These are phyloP conservation scores for Argyresthia goedartella DNA, from an alignment of 2,888 invertebrate species.

Conservation along the genomic window DNA sequence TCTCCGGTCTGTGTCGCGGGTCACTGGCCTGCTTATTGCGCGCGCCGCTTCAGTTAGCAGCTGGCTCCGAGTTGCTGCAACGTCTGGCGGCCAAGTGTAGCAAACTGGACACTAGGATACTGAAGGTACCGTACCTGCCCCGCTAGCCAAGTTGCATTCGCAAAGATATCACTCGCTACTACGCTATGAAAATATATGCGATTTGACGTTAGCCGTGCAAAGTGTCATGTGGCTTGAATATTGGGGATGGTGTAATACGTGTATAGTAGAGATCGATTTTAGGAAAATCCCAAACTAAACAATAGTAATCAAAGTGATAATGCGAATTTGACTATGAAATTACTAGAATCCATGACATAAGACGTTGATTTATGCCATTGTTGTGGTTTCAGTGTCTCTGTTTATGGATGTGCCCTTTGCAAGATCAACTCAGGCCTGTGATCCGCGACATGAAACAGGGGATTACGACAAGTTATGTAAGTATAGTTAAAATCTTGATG, in stretches of 20 bases:
- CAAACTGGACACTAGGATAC: conserved; percentile 59
- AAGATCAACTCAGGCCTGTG: conserved; percentile 55
- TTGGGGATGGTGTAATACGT: too few species aligned
- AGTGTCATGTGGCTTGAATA: too few species aligned
- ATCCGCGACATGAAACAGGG: conserved; percentile 57
- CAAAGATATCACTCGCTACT: too few species aligned
- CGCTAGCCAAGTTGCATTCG: too few species aligned
- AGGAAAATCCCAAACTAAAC: too few species aligned
- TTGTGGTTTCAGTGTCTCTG: conserved; percentile 41
- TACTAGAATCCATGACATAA: too few species aligned
- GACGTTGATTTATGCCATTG: not conserved
- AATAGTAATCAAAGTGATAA: too few species aligned
- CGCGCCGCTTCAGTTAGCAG: conserved; percentile 47
- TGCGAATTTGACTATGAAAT: too few species aligned
- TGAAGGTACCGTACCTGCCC: too few species aligned
- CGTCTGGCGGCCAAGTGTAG: conserved; percentile 64
- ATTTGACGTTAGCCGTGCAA: too few species aligned
- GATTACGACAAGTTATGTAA: conserved; percentile 49
- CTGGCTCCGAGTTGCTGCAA: conserved; percentile 59
- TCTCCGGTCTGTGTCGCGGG: conserved; percentile 42
- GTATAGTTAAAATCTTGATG: conserved; percentile 15
- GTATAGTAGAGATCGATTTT: not conserved
- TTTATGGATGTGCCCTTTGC: conserved; percentile 59
- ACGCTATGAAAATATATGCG: too few species aligned
- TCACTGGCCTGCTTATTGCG: conserved; percentile 37